Evolutionary conservation across 2,113 vertebrate genomes (phyloP).

Genomic region (Amblyopsis rosae): DNA sequence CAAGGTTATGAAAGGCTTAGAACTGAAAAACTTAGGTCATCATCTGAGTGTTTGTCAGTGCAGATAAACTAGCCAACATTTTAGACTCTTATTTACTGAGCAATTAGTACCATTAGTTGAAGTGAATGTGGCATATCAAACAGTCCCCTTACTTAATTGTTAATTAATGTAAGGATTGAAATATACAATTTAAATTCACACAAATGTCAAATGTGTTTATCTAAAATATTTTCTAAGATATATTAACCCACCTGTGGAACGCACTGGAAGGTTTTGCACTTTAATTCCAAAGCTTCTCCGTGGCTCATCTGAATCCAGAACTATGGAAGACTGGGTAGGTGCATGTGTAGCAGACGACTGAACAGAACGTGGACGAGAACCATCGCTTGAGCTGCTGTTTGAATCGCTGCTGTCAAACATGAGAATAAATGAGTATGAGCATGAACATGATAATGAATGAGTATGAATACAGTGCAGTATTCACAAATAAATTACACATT

Average conservation of each 20-base stretch:
- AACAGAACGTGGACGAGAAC: conserved; percentile 91
- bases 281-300: conserved; percentile 98
- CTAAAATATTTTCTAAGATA: too few relatives aligned
- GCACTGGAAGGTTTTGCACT: conserved; percentile 97
- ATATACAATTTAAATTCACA: too few relatives aligned
- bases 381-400: conserved; percentile 96
- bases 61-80: too few relatives aligned
- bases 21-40: too few relatives aligned
- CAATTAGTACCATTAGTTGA: too few relatives aligned
- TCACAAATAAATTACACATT: too few relatives aligned
- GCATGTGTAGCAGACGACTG: conserved; percentile 93
- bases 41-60: too few relatives aligned
- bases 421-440: neutral
- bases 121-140: too few relatives aligned
- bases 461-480: too few relatives aligned
- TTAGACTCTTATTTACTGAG: too few relatives aligned
- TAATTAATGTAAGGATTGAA: neutral
- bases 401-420: conserved; percentile 83
- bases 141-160: neutral
- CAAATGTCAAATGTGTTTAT: too few relatives aligned
- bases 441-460: neutral
- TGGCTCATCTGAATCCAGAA: conserved; percentile 94
- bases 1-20: too few relatives aligned
- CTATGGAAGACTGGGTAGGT: conserved; percentile 81
- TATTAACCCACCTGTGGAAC: conserved; percentile 87